These are phyloP conservation scores for Metalampra italica DNA, from an alignment of 2,888 invertebrate species.

Conservation along the genomic window DNA sequence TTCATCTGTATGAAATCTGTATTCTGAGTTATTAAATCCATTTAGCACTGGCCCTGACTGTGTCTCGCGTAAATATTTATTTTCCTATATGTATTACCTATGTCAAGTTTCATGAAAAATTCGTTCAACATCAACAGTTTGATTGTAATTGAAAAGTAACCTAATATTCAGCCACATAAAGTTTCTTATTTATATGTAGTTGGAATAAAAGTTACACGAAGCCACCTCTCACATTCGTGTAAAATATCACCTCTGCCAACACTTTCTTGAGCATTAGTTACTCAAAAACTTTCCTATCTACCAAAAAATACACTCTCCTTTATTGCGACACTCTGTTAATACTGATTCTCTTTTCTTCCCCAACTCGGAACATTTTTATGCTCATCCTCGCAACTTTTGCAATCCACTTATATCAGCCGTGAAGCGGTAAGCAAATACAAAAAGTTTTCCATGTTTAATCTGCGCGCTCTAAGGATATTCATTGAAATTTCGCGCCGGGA, in stretches of 20 bases:
- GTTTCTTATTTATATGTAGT: too few relatives aligned
- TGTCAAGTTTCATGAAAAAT: too few relatives aligned
- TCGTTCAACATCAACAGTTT: too few relatives aligned
- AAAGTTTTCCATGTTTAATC: slow-evolving; percentile 73
- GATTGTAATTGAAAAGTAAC: too few relatives aligned
- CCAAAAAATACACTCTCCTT: slow-evolving; percentile 57
- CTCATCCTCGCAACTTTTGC: slow-evolving; percentile 75
- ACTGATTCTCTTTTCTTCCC: slow-evolving; percentile 61
- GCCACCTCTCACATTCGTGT: background rate
- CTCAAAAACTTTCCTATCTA: slow-evolving; percentile 51
- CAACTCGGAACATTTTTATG: slow-evolving; percentile 68
- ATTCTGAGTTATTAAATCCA: too few relatives aligned
- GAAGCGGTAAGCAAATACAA: slow-evolving; percentile 75
- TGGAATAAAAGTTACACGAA: too few relatives aligned
- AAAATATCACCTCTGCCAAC: slow-evolving; percentile 9
- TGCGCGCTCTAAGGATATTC: slow-evolving; percentile 70
- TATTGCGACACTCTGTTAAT: slow-evolving; percentile 67
- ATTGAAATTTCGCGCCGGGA: slow-evolving; percentile 64
- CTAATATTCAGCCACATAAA: too few relatives aligned
- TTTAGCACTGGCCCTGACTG: too few relatives aligned
- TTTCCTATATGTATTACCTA: too few relatives aligned
- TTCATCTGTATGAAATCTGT: too few relatives aligned
- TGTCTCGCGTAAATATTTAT: too few relatives aligned
- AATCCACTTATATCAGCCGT: slow-evolving; percentile 77
- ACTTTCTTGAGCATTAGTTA: slow-evolving; percentile 48